These are phyloP conservation scores for Magallana gigas DNA, from an alignment of 1,140 invertebrate species.

Conservation along the genomic window DNA sequence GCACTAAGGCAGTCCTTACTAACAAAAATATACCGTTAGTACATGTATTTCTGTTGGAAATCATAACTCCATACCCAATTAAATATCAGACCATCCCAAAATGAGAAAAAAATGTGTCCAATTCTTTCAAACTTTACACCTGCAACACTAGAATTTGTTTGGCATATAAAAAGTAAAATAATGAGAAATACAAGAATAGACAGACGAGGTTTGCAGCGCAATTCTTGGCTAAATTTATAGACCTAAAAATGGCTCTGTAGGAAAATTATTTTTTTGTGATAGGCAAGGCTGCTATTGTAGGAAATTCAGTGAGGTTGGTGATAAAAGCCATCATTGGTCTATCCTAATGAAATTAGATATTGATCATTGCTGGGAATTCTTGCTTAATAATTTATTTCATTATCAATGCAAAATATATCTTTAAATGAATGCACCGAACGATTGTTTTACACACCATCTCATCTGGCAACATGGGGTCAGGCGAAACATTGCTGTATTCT, in stretches of 20 bases:
- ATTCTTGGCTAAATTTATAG: too few species aligned
- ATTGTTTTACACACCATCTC: not conserved
- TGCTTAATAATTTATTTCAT: constrained; percentile 31
- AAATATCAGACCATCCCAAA: too few species aligned
- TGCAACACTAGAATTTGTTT: too few species aligned
- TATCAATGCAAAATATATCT: constrained; percentile 28
- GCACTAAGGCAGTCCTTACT: too few species aligned
- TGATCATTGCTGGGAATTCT: not conserved
- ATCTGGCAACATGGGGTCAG: not conserved
- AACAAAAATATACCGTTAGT: too few species aligned
- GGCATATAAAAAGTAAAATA: too few species aligned
- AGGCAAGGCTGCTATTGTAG: not conserved
- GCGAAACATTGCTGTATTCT: not conserved
- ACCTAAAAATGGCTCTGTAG: not conserved
- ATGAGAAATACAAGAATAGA: too few species aligned
- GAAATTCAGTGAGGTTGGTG: not conserved
- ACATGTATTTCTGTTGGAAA: too few species aligned
- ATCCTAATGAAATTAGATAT: constrained; percentile 33
- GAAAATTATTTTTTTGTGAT: not conserved
- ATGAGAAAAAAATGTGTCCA: too few species aligned
- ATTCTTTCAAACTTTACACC: too few species aligned
- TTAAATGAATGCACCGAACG: not conserved
- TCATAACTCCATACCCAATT: too few species aligned
- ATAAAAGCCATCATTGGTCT: constrained; percentile 6
- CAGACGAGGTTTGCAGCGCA: too few species aligned